A percentile compares a stretch with the other conserved stretches of the same genome.
phyloP scores from a whole-genome alignment of 1,140 invertebrate genomes.

The Drosophila elegans region DNA sequence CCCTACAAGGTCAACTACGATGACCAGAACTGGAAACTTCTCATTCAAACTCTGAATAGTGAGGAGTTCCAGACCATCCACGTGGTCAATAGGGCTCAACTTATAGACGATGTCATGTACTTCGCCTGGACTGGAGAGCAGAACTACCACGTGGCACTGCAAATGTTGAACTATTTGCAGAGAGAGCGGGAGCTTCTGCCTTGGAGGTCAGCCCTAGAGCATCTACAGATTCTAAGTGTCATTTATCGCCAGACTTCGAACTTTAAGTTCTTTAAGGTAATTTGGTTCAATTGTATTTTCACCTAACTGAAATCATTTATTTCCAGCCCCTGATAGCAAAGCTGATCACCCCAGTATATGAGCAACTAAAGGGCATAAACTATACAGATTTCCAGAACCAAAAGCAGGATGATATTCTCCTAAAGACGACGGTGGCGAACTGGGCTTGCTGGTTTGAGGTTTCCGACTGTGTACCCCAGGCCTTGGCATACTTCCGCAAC shows the following conservation, averaged over 20 bases:
- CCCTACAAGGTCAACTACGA: slow-evolving; percentile 92
- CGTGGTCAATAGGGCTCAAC: slow-evolving; percentile 90
- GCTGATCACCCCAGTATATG: slow-evolving; percentile 86
- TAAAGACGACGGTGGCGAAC: slow-evolving; percentile 86
- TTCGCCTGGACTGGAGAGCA: slow-evolving; percentile 89
- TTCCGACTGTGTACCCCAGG: slow-evolving; percentile 87
- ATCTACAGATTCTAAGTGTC: slow-evolving; percentile 85
- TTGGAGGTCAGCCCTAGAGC: slow-evolving; percentile 84
- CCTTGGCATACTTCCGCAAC: slow-evolving; percentile 86
- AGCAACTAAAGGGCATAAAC: slow-evolving; percentile 85
- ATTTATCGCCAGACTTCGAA: slow-evolving; percentile 85
- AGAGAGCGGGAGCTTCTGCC: slow-evolving; percentile 88
- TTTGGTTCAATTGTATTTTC: background rate
- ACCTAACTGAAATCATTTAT: background rate
- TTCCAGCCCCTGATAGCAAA: slow-evolving; percentile 86
- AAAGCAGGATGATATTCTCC: slow-evolving; percentile 85
- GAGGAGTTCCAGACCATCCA: slow-evolving; percentile 86
- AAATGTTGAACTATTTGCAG: slow-evolving; percentile 87
- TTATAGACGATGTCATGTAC: slow-evolving; percentile 91
- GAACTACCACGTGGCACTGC: slow-evolving; percentile 86
- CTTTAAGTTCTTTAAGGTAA: slow-evolving; percentile 86
- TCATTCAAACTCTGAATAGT: slow-evolving; percentile 86
- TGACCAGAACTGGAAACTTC: slow-evolving; percentile 88
- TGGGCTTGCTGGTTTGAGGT: slow-evolving; percentile 88
- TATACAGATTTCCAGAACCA: slow-evolving; percentile 64